Evolutionary conservation across 2,113 vertebrate genomes (phyloP), one percentile per base, ranked within the genome.

Genomic region (Callopanchax toddi): DNA sequence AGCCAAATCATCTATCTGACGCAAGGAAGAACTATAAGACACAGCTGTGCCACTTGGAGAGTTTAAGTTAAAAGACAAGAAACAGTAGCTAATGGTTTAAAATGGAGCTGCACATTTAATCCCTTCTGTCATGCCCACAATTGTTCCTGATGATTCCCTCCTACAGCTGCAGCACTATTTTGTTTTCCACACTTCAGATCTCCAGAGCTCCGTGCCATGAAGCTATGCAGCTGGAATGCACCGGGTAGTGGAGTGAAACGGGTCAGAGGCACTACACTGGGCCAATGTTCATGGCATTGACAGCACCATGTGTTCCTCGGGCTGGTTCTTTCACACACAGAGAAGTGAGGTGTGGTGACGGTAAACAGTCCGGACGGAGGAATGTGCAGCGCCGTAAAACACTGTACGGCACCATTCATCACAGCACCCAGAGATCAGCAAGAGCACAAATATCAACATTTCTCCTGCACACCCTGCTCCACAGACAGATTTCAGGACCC

Each of bases 41-140:
- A 78, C 82, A 79, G 82, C 85, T 86, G 86, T 69, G 81, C 69
- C 60, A 60, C 72, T 60, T 15, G 65, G 45, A 65, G 46, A 68
- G 51, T 78, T 60, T 52, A 42, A 50, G 36, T 59, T 68, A 71
- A 71, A 61, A 68, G 60, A 74, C 74, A 71, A 73, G 64, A 77
- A 60, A 82, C 62, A 11, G 74, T 75, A 84, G 87, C 81, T 86
- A 89, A 89, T 79, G 81, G 82, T 87, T 87, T 85, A 76, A 84
- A 82, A 79, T 54, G 67, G 62, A 7, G 21, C 66, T 57, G 76
- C 53, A 71, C 69, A 59, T 69, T 72, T 77, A 78, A 83, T 77
- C 82, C 79, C 65, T 15, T 66, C 81, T 79, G 83, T 85, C 85
- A 85, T 62, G 70, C 72, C 57, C 17, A 70, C 75, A 71, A 69